Percentiles rank a stretch among this genome's conserved stretches.
Conservation (phyloP, 2,113 vertebrate genomes). For the Amblyornis subalaris region DNA sequence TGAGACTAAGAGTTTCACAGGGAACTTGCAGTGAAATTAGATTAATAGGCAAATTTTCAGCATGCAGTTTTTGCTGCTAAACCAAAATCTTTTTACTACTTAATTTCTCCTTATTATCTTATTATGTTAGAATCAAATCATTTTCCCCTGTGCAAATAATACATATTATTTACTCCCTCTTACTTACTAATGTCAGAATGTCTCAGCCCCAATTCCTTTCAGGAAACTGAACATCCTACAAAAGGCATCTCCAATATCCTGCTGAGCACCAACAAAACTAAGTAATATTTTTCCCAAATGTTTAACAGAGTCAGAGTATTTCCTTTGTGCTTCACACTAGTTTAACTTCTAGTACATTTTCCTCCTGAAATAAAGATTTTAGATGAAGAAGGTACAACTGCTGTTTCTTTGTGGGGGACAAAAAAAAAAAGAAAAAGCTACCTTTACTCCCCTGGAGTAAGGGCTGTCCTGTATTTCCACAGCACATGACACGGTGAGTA, state of each 20-base stretch:
- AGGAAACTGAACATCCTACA: not conserved
- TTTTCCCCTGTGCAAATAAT: not conserved
- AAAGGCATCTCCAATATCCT: not conserved
- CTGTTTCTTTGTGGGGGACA: not conserved
- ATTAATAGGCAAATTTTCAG: conserved; percentile 40
- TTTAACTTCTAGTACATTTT: not conserved
- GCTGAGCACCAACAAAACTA: not conserved
- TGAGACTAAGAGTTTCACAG: conserved; percentile 36
- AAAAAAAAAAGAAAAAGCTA: not conserved
- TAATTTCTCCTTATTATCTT: not conserved
- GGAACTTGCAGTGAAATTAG: conserved; percentile 35
- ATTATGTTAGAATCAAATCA: not conserved
- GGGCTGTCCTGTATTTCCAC: not conserved
- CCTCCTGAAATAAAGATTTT: not conserved
- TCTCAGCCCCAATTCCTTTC: not conserved
- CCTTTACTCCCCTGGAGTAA: not conserved
- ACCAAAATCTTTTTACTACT: not conserved
- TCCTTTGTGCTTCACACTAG: not conserved
- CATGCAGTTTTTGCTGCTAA: conserved; percentile 5
- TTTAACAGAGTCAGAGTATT: not conserved
- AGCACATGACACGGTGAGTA: not conserved
- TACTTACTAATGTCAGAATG: not conserved
- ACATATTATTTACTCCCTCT: not conserved
- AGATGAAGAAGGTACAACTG: not conserved
- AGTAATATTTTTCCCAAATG: not conserved